Conservation (phyloP, 2,888 invertebrate species). For the Nasonia oneida region DNA sequence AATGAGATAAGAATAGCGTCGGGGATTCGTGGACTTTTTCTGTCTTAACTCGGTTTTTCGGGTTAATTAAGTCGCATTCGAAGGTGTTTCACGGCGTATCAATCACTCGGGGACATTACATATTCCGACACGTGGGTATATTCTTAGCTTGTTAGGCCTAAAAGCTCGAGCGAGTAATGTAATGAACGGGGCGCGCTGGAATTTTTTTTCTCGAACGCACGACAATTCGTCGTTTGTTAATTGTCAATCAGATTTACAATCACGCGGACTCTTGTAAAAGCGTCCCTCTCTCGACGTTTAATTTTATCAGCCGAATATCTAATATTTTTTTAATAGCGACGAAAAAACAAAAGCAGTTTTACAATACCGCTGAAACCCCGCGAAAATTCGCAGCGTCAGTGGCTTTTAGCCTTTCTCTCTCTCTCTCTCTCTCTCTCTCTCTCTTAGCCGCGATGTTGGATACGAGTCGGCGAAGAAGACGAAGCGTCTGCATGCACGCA, state of each 20-base stretch:
- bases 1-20: background rate
- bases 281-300: too few relatives aligned
- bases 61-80: background rate
- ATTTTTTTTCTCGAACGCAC: background rate
- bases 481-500: conserved; percentile 72
- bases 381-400: conserved; percentile 31
- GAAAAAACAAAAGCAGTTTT: background rate
- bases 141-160: background rate
- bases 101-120: background rate
- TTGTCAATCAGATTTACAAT: too few relatives aligned
- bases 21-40: background rate
- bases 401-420: background rate
- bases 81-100: background rate
- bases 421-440: background rate
- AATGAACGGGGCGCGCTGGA: background rate
- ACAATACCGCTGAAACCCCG: background rate
- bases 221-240: too few relatives aligned
- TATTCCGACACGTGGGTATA: background rate
- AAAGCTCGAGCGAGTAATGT: background rate
- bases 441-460: conserved; percentile 61
- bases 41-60: background rate
- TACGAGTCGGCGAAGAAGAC: conserved; percentile 50
- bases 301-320: background rate
- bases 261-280: too few relatives aligned
- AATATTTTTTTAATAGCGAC: too few relatives aligned